Evolutionary conservation across 2,888 invertebrate genomes (phyloP).

Genomic region (Autographa pulchrina): DNA sequence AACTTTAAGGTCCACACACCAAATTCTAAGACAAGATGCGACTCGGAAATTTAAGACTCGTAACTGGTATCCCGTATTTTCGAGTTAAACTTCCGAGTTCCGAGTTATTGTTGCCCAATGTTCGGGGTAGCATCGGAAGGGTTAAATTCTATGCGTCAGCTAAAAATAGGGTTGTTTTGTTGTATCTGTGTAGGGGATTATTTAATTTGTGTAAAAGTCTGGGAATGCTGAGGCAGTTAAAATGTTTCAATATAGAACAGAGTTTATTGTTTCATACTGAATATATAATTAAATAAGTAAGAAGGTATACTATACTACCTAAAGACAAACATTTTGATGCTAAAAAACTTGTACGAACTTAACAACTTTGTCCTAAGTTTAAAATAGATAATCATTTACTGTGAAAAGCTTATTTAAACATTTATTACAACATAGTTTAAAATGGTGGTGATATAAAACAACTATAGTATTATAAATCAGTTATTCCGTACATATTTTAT

Average conservation of each 20-base stretch:
- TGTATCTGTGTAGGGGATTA: constrained; percentile 11
- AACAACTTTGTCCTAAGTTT: too few species aligned
- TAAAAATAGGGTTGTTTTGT: constrained; percentile 33
- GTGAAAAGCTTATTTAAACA: too few species aligned
- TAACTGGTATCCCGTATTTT: constrained; percentile 37
- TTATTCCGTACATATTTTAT: too few species aligned
- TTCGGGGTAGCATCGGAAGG: constrained; percentile 33
- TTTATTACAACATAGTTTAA: too few species aligned
- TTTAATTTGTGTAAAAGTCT: constrained; percentile 1
- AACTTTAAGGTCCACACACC: constrained; percentile 45
- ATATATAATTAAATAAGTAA: too few species aligned
- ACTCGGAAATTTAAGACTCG: constrained; percentile 28
- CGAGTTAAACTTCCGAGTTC: constrained; percentile 14
- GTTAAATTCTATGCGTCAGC: constrained; percentile 30
- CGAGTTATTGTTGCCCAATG: constrained; percentile 15
- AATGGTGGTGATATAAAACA: too few species aligned
- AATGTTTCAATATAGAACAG: background rate
- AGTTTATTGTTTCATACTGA: too few species aligned
- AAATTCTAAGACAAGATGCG: constrained; percentile 40
- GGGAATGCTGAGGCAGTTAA: background rate
- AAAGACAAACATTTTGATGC: too few species aligned
- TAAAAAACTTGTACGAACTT: too few species aligned
- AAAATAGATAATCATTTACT: too few species aligned
- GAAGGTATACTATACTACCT: too few species aligned
- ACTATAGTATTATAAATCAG: too few species aligned